Evolutionary conservation across 2,888 invertebrate species (phyloP), one percentile per base, ranked within the genome.

Genomic region (Stratiomys singularior): DNA sequence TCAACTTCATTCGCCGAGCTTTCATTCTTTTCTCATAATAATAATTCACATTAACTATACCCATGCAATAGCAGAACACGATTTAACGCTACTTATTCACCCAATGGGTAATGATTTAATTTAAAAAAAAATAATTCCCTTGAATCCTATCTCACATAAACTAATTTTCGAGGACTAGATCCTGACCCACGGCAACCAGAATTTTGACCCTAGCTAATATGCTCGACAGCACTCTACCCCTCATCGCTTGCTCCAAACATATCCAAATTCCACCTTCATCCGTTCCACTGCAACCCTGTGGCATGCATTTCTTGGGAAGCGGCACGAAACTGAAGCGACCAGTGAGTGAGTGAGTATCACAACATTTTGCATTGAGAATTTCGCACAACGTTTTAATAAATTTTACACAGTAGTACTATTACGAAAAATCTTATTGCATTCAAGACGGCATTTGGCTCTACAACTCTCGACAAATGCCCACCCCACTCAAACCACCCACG

Each of bases 321-420:
- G 60, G 9, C 30, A 64, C 27, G 3, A 46, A 47, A 52, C n/a
- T 52, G 52, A 15, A 4, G 18, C 4, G n/a, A 4, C 52, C 18
- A 64, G 28, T 7, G 27, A 64, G 30, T 13, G 66, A 66, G 28
- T 66, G 27, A 44, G 37, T 37, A 11, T 25, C 9, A 37, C 1
- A 23, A 69, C 44, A 25, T 27, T 47, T 69, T 69, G 69, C 46
- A 69, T 69, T 69, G 47, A 69, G 30, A 46, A 30, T 13, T 21
- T 11, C 47, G 69, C 69, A 69, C 69, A 69, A 69, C 46, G 30
- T 69, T 69, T 69, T 47, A 69, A 69, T 69, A 69, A 69, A 69
- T 69, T 69, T 69, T 46, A 46, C 69, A 23, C 69, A 25, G 47
- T 25, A 46, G 69, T 69, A 69, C 69, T 69, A 69, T 69, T 23